These are phyloP conservation scores for Polypterus senegalus DNA, from an alignment of 2,113 vertebrate genomes.

Conservation along the genomic window DNA sequence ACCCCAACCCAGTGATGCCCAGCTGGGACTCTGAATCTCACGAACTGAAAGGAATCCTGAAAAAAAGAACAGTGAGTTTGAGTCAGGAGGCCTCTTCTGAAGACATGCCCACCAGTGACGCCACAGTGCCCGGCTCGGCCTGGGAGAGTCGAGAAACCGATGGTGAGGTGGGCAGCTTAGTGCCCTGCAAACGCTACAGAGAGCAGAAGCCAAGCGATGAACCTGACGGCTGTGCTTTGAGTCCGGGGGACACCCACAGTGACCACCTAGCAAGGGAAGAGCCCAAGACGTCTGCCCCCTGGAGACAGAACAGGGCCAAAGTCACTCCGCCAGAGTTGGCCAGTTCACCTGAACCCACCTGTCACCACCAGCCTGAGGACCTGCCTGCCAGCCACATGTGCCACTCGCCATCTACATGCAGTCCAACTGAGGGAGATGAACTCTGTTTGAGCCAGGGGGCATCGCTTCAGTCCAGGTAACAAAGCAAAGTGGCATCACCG, in stretches of 20 bases:
- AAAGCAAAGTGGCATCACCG: too few relatives aligned
- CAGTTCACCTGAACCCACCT: too few relatives aligned
- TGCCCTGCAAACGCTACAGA: not conserved
- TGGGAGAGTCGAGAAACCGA: not conserved
- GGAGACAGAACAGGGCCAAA: conserved; percentile 42
- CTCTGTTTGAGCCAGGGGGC: too few relatives aligned
- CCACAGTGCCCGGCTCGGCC: too few relatives aligned
- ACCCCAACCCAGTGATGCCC: too few relatives aligned
- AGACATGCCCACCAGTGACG: conserved; percentile 9
- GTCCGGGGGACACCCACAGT: too few relatives aligned
- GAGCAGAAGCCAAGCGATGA: conserved; percentile 14
- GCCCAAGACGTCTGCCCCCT: conserved; percentile 27
- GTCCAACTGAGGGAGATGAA: too few relatives aligned
- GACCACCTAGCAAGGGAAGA: not conserved
- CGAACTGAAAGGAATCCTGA: conserved; percentile 49
- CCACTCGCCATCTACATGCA: too few relatives aligned
- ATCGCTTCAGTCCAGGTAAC: too few relatives aligned
- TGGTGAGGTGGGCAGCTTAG: not conserved
- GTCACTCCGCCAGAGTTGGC: conserved; percentile 13
- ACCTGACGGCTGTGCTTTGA: not conserved
- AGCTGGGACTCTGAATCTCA: conserved; percentile 34
- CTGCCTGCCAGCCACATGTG: not conserved
- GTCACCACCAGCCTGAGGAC: conserved; percentile 5
- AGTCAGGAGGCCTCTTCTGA: conserved; percentile 22
- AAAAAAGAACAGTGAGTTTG: conserved; percentile 30